A percentile compares a stretch with the other conserved stretches of the same genome.
These are phyloP conservation scores for Montifringilla adamsi DNA, from an alignment of 2,113 vertebrate genomes.

Conservation along the genomic window DNA sequence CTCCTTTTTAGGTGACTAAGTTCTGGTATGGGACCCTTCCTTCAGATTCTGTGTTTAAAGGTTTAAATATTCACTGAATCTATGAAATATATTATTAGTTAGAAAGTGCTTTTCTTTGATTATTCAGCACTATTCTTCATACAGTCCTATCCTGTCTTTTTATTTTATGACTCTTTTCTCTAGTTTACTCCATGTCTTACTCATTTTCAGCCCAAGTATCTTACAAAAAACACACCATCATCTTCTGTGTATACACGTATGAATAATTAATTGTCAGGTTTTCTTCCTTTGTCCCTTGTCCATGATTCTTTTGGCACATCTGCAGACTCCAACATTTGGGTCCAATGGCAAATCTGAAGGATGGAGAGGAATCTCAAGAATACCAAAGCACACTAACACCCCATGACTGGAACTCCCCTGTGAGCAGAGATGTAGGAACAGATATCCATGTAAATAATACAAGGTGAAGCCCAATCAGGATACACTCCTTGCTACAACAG, in stretches of 20 bases:
- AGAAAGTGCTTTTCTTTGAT: not conserved
- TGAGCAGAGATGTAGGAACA: not conserved
- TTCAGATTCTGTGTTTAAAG: not conserved
- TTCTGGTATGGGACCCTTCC: not conserved
- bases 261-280: not conserved
- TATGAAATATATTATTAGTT: not conserved
- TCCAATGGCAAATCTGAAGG: not conserved
- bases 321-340: not conserved
- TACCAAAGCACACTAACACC: not conserved
- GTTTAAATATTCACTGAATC: not conserved
- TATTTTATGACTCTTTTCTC: not conserved
- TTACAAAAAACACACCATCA: not conserved
- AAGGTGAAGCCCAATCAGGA: not conserved
- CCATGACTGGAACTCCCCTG: not conserved
- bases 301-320: not conserved
- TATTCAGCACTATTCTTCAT: not conserved
- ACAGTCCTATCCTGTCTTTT: not conserved
- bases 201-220: not conserved
- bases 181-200: not conserved
- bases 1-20: not conserved
- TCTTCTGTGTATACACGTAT: rapidly evolving
- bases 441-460: not conserved
- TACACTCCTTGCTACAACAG: not conserved
- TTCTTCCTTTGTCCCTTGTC: not conserved
- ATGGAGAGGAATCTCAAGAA: not conserved